A percentile compares a stretch with the other conserved stretches of the same genome.
Evolutionary conservation across 1,140 invertebrate genomes (phyloP).

Genomic region (Teleopsis dalmanni): DNA sequence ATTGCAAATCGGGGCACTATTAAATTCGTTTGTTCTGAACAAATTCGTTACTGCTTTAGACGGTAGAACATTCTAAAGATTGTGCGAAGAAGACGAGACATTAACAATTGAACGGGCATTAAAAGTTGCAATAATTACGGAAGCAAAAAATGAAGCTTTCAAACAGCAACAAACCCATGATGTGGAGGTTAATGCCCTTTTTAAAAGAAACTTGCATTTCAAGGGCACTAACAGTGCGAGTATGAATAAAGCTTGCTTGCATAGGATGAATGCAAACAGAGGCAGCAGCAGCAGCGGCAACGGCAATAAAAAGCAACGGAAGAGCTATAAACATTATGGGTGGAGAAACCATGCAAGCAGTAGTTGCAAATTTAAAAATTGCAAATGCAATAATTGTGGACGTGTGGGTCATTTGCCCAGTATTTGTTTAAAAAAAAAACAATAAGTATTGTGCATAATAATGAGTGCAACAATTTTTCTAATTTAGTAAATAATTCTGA

Average conservation of each 20-base stretch:
- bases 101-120: background rate
- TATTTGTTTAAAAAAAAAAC: no score
- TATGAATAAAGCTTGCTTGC: no score
- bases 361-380: background rate
- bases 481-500: no score
- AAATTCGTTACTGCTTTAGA: background rate
- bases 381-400: conserved; percentile 3
- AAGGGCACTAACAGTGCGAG: no score
- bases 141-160: background rate
- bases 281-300: background rate
- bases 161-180: background rate
- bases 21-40: no score
- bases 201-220: no score
- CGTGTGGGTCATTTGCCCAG: no score
- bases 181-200: background rate
- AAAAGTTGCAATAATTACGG: background rate
- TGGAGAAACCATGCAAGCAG: background rate
- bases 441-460: no score
- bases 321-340: background rate
- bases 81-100: conserved; percentile 7
- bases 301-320: background rate
- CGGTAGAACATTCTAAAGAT: background rate
- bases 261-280: background rate
- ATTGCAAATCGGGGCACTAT: no score
- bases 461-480: no score